Evolutionary conservation across 2,888 invertebrate genomes (phyloP), one percentile per base, ranked within the genome.

Genomic region (Caenorhabditis macrosperma): DNA sequence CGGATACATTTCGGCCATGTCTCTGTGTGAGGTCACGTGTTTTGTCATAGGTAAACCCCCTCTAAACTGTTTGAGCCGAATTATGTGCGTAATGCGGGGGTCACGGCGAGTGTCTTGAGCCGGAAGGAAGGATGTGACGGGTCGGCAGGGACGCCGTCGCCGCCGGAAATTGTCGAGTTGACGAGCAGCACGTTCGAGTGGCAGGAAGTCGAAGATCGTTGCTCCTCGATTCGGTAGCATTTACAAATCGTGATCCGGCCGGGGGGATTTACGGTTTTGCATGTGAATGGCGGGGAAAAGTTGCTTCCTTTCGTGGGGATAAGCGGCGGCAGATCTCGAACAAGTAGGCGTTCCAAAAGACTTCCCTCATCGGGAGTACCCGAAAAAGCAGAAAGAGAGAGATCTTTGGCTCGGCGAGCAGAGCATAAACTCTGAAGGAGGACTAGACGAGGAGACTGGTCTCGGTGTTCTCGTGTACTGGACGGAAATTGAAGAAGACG

Each of bases 111-210:
- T n/a, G n/a, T n/a, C n/a, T 68, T 48, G 35, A 48, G n/a, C 41
- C 35, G 59, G 66, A 55, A 41, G 59, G 66, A 55, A 28, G 66
- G 68, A 68, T 48, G 35, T 68, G 68, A 68, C 59, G 68, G 15
- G 12, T 15, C 38, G 50, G 20, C 35, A 26, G 9, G 67, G 67
- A 55, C 44, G 67, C 24, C 44, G 67, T 55, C 44, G 6, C 67
- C 30, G 9, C 30, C 38, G 22, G n/a, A 28, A 35, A 59, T 59
- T 59, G 6, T 15, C 48, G 38, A 35, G 59, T 67, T 55, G 9
- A 9, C 7, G 41, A 3, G 10, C 2, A n/a, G 7, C 38, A 12
- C 12, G 38, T 38, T 38, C 38, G 38, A 12, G 38, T 38, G 9
- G 3, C 38, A 2, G 7, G 38, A 38, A 38, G 38, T 38, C 38